Conservation (phyloP, 2,888 invertebrate species). For the Xestia xanthographa region DNA sequence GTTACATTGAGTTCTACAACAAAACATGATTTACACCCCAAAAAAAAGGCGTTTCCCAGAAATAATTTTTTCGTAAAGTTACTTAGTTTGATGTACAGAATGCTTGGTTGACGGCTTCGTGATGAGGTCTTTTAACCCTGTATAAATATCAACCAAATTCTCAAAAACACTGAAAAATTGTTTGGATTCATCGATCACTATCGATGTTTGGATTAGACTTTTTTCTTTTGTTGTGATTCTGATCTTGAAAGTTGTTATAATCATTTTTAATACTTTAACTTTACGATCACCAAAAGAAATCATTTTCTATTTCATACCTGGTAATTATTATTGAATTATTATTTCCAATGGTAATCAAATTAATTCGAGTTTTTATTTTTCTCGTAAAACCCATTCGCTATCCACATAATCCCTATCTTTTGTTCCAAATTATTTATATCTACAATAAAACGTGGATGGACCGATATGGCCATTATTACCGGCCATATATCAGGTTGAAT, state of each 20-base stretch:
- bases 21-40: too few species aligned
- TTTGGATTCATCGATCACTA: neutral
- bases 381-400: neutral
- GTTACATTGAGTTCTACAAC: too few species aligned
- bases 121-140: too few species aligned
- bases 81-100: too few species aligned
- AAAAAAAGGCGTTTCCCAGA: too few species aligned
- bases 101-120: too few species aligned
- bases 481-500: slow-evolving; percentile 45
- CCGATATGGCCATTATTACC: slow-evolving; percentile 40
- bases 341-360: neutral
- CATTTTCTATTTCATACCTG: neutral
- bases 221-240: neutral
- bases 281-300: neutral
- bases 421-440: slow-evolving; percentile 42
- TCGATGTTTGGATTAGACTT: too few species aligned
- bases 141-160: too few species aligned
- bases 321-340: too few species aligned
- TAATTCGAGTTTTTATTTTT: neutral
- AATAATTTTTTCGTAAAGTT: too few species aligned
- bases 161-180: neutral
- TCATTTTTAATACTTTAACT: neutral
- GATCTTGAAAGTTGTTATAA: neutral
- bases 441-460: slow-evolving; percentile 40
- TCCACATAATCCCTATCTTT: slow-evolving; percentile 30